Conservation (phyloP, 2,797 vertebrate species). For the Otolemur crassicaudatus region DNA sequence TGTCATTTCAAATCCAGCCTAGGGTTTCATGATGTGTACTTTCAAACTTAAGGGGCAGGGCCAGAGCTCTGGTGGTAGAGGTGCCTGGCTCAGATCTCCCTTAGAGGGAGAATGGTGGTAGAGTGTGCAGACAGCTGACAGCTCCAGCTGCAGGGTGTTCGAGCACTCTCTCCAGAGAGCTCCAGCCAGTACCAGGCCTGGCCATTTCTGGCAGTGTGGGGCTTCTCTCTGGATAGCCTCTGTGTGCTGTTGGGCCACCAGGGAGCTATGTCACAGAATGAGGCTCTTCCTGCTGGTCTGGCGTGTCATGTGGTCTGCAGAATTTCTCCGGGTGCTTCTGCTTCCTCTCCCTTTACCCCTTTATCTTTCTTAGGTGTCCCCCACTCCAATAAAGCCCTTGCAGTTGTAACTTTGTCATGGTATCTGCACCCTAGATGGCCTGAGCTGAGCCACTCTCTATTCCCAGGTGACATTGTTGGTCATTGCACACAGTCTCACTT, state of each 20-base stretch:
- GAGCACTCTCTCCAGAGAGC: not conserved
- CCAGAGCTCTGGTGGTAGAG: not conserved
- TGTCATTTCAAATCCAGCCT: not conserved
- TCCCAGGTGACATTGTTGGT: not conserved
- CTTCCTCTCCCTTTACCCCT: fast-evolving
- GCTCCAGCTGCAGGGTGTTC: not conserved
- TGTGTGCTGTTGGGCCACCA: not conserved
- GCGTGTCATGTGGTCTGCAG: not conserved
- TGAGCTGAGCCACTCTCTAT: not conserved
- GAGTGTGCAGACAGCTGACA: not conserved
- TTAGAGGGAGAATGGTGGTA: not conserved
- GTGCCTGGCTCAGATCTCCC: not conserved
- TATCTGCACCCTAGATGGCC: not conserved
- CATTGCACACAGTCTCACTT: not conserved
- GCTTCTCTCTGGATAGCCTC: not conserved
- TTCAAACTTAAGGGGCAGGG: not conserved
- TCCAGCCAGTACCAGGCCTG: not conserved
- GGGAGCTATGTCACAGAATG: not conserved
- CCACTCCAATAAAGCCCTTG: not conserved
- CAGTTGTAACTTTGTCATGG: not conserved
- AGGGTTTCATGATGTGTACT: not conserved
- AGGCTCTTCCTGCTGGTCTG: not conserved
- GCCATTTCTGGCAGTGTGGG: not conserved
- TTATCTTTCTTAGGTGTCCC: not conserved
- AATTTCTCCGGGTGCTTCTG: not conserved